Evolutionary conservation across 2,113 vertebrate species (phyloP), one percentile per base, ranked within the genome.

Genomic region (Symphodus melops): DNA sequence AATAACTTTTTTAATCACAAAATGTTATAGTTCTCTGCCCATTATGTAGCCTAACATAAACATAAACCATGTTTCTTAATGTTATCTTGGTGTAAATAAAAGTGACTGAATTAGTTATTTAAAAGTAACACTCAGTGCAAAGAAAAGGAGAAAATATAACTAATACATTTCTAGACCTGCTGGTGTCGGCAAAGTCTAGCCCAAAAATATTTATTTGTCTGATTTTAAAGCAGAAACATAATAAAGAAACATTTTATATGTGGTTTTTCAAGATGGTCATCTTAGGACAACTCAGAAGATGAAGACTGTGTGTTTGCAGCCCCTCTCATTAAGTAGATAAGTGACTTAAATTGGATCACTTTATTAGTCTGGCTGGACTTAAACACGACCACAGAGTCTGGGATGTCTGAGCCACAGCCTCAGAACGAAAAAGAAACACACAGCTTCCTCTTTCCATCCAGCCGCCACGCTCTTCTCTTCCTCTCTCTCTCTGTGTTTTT

Each of bases 401-500:
- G 81, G 84, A 87, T n/a, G 77, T 85, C 76, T 84, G 70, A 85
- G 84, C 80, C 86, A 77, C 77, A 86, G 87, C 75, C 62, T 48
- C 68, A 86, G 88, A 87, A 74, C 79, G 69, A 90, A 76, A 93
- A 78, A 23, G 75, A 89, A 87, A 92, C 86, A 90, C 80, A 86
- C 90, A 71, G 77, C 86, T 94, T 95, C 93, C 92, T 92, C 91
- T 95, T 94, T 94, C 93, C 93, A 91, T 81, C 73, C 85, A 83
- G 91, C 88, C 84, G 76, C 80, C 62, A 19, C 60, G 51, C 75
- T 66, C 58, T 72, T 79, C 56, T 75, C n/a, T 72, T 60, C 79
- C 72, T 85, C 60, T 54, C 75, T 66, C 60, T 54, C 75, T 79
- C 55, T 61, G 63, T 77, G 70, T 85, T 86, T 79, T 80, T 84